phyloP scores from a whole-genome alignment of 2,888 invertebrate genomes.

The Latheticus oryzae region DNA sequence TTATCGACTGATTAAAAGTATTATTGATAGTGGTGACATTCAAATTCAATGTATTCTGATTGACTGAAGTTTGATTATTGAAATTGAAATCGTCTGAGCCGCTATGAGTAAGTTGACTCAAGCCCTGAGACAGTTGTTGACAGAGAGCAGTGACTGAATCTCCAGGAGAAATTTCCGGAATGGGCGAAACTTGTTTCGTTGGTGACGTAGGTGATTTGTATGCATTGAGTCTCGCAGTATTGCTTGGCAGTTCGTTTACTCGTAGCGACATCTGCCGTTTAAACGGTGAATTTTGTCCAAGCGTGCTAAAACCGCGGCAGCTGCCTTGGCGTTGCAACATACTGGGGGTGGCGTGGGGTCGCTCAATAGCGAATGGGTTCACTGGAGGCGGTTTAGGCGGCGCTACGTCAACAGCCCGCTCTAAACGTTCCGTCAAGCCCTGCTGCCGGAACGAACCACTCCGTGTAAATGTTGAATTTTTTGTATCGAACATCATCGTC shows the following conservation, averaged over 20 bases:
- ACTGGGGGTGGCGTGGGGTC: constrained; percentile 95
- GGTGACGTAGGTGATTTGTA: constrained; percentile 58
- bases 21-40: constrained; percentile 61
- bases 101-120: constrained; percentile 74
- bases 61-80: constrained; percentile 69
- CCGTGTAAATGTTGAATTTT: constrained; percentile 91
- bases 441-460: constrained; percentile 90
- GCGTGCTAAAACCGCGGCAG: constrained; percentile 88
- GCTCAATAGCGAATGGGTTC: constrained; percentile 94
- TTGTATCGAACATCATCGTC: constrained; percentile 91
- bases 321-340: constrained; percentile 96
- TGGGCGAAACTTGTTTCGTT: constrained; percentile 75
- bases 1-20: constrained; percentile 56
- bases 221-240: constrained; percentile 81
- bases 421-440: constrained; percentile 78
- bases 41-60: constrained; percentile 67
- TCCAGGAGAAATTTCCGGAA: constrained; percentile 80
- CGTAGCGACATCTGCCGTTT: constrained; percentile 96
- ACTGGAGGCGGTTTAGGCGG: constrained; percentile 70
- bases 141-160: constrained; percentile 79
- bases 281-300: constrained; percentile 86
- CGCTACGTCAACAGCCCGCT: constrained; percentile 58
- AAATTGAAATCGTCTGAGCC: constrained; percentile 71
- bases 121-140: constrained; percentile 78
- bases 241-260: constrained; percentile 95